phyloP scores from a whole-genome alignment of 2,888 invertebrate genomes.

The Spisula solida region DNA sequence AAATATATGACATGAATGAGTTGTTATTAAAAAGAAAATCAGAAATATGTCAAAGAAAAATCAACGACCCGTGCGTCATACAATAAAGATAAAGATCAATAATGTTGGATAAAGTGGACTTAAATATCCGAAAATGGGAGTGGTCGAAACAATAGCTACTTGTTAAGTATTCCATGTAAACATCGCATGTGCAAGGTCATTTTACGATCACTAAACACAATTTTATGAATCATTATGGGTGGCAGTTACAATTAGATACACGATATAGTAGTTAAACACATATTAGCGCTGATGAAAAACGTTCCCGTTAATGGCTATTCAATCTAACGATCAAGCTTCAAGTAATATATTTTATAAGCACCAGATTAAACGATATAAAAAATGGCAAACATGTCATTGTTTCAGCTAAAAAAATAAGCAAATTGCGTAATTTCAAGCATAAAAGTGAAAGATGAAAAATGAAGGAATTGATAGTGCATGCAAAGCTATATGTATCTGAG shows the following conservation, averaged over 20 bases:
- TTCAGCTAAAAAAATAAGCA: too few relatives aligned
- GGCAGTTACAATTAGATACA: constrained; percentile 16
- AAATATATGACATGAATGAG: constrained; percentile 12
- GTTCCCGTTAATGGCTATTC: not conserved
- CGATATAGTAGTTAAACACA: not conserved
- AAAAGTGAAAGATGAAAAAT: too few relatives aligned
- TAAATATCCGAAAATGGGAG: constrained; percentile 30
- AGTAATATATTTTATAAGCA: not conserved
- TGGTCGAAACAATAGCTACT: constrained; percentile 25
- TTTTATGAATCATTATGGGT: constrained; percentile 23
- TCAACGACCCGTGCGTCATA: constrained; percentile 5
- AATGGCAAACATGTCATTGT: not conserved
- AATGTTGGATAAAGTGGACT: not conserved
- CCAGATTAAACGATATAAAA: not conserved
- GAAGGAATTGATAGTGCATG: too few relatives aligned
- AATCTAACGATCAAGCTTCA: not conserved
- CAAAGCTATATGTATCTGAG: too few relatives aligned
- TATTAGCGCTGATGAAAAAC: constrained; percentile 25
- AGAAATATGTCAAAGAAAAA: constrained; percentile 1
- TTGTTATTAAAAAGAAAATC: not conserved
- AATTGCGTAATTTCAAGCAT: too few relatives aligned
- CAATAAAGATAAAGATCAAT: not conserved
- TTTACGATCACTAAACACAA: constrained; percentile 6
- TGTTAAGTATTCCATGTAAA: not conserved
- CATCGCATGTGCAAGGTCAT: constrained; percentile 27